Evolutionary conservation across 2,888 invertebrate genomes (phyloP).

Genomic region (Aphidius colemani): DNA sequence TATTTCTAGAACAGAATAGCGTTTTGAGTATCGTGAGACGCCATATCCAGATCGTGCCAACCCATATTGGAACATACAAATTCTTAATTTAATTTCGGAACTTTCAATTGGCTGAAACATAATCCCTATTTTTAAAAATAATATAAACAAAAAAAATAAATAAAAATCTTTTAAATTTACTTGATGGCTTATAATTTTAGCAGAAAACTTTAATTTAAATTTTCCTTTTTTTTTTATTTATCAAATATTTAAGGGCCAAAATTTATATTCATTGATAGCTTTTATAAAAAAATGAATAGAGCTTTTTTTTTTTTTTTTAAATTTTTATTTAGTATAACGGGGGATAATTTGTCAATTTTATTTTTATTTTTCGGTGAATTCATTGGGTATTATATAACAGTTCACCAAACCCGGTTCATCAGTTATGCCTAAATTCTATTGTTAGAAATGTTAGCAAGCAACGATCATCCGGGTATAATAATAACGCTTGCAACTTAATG

Average conservation of each 20-base stretch:
- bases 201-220: too few relatives aligned
- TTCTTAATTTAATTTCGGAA: background rate
- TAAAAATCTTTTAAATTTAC: too few relatives aligned
- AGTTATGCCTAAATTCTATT: slow-evolving; percentile 40
- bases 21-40: slow-evolving; percentile 12
- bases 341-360: too few relatives aligned
- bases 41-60: slow-evolving; percentile 24
- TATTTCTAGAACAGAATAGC: slow-evolving; percentile 56
- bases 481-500: slow-evolving; percentile 54
- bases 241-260: too few relatives aligned
- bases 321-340: background rate
- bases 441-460: slow-evolving; percentile 38
- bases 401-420: slow-evolving; percentile 54
- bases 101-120: too few relatives aligned
- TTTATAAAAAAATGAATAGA: too few relatives aligned
- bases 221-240: too few relatives aligned
- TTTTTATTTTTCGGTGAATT: too few relatives aligned
- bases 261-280: too few relatives aligned
- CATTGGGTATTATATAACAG: slow-evolving; percentile 46
- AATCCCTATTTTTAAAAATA: too few relatives aligned
- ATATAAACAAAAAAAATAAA: too few relatives aligned
- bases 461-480: slow-evolving; percentile 48
- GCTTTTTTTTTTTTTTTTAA: background rate
- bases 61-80: slow-evolving; percentile 18
- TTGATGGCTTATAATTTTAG: too few relatives aligned